Conservation (phyloP, 2,797 vertebrate genomes). For the Malurus leucopterus region DNA sequence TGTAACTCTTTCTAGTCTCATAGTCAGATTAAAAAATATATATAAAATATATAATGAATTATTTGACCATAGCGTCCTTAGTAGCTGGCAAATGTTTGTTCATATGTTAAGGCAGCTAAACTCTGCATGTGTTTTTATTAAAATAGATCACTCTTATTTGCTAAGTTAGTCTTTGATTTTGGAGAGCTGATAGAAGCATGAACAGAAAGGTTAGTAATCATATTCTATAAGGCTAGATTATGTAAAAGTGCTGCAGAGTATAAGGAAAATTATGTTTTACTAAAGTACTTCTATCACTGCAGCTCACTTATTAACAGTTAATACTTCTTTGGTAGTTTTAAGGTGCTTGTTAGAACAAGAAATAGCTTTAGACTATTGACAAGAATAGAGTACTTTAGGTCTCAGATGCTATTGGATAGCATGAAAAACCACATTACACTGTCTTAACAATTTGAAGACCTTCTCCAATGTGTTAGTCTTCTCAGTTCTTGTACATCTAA, state of each 20-base stretch:
- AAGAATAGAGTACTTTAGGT: background rate
- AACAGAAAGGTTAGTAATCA: slow-evolving; percentile 33
- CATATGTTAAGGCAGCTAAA: slow-evolving; percentile 12
- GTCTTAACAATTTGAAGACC: background rate
- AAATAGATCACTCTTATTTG: slow-evolving; percentile 34
- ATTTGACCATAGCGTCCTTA: slow-evolving; percentile 22
- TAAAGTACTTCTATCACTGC: slow-evolving; percentile 6
- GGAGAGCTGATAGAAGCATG: slow-evolving; percentile 14
- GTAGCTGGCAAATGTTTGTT: slow-evolving; percentile 22
- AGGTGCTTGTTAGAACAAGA: slow-evolving; percentile 44
- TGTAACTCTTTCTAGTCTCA: slow-evolving; percentile 65
- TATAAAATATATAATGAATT: slow-evolving; percentile 59
- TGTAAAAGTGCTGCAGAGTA: background rate
- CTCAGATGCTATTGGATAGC: background rate
- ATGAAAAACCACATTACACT: background rate
- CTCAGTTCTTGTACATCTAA: background rate
- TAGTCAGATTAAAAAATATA: slow-evolving; percentile 67
- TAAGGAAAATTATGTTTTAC: background rate
- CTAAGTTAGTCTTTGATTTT: slow-evolving; percentile 27
- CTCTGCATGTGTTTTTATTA: slow-evolving; percentile 4
- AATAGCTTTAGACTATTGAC: slow-evolving; percentile 10
- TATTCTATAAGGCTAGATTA: slow-evolving; percentile 33
- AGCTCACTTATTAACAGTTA: slow-evolving; percentile 33
- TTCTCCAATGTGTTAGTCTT: background rate
- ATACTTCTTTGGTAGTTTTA: slow-evolving; percentile 57